Base-by-base conservation (phyloP, 1,140 invertebrate species). In the Dufourea novaeangliae region DNA sequence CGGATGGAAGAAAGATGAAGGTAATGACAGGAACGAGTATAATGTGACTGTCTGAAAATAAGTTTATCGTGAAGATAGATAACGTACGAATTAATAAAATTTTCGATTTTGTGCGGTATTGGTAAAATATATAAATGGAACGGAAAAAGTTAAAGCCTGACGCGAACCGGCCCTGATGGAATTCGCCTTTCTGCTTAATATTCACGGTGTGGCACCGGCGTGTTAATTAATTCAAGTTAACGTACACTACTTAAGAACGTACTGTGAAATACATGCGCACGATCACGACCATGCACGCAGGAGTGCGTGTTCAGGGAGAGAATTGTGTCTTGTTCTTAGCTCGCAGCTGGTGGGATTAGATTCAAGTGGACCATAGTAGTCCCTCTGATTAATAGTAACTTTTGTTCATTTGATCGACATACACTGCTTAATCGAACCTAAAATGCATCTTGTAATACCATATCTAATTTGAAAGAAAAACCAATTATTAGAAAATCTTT, bases 171-270 rank as follows among this genome's bases (percentile, higher is more conserved):
- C 56, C 73, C 57, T 72, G 74, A 8, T 52, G 56, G 69, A 70
- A 72, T 78, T 70, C 44, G 54, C 79, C 68, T 82, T 76, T 80
- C 83, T 74, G 69, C 74, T 87, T 82, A 78, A 82, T 85, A 85
- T 85, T 87, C 83, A 82, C 67, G 62, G 70, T 74, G 56, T 57
- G 77, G 57, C 79, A 76, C 62, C 73, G 62, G 52, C 20, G 72
- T 79, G 64, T 81, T 84, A 87, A 87, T 87, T 80, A 86, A 87
- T 87, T 84, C 82, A 70, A 84, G 61, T 78, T 79, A 84, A 82
- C 82, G 72, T 63, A 71, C 56, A 66, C 68, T n/a, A 39, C 37
- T 52, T 39, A 61, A 54, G 62, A 52, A 67, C 17, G 34, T 29
- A 25, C 63, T 7, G 61, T 29, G 57, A 34, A 63, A 54, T 25